Conservation (phyloP, 2,888 invertebrate genomes). For the Pegoplata infirma region DNA sequence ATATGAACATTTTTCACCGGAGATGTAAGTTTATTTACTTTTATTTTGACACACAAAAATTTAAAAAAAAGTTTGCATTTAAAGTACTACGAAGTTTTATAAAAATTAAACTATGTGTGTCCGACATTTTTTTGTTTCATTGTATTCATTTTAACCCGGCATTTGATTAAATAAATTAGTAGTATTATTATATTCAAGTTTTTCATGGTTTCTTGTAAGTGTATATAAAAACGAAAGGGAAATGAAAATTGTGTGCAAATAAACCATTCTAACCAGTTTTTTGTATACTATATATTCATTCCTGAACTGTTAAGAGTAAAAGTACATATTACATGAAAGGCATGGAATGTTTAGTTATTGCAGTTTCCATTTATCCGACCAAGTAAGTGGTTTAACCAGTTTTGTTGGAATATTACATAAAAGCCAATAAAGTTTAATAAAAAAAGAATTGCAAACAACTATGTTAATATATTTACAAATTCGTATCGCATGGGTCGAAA, state of each 20-base stretch:
- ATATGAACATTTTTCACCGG: too few relatives aligned
- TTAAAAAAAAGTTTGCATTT: too few relatives aligned
- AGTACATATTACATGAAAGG: conserved; percentile 51
- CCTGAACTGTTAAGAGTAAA: conserved; percentile 64
- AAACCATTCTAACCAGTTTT: conserved; percentile 41
- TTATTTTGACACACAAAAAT: too few relatives aligned
- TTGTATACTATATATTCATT: conserved; percentile 54
- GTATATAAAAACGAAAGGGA: conserved; percentile 72
- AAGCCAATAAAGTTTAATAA: background rate
- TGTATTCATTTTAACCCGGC: too few relatives aligned
- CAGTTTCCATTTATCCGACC: background rate
- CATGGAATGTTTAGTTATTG: background rate
- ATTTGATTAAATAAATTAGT: too few relatives aligned
- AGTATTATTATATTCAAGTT: too few relatives aligned
- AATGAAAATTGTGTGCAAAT: conserved; percentile 41
- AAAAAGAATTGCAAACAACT: conserved; percentile 17
- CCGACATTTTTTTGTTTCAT: too few relatives aligned
- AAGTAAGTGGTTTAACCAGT: conserved; percentile 52
- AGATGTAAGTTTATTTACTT: too few relatives aligned
- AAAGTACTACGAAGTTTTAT: too few relatives aligned
- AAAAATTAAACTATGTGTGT: too few relatives aligned
- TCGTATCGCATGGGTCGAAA: background rate
- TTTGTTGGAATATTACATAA: conserved; percentile 37
- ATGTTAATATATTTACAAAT: background rate
- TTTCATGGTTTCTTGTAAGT: too few relatives aligned